These are phyloP conservation scores for Aptenodytes patagonicus DNA, from an alignment of 2,113 vertebrate species.

Conservation along the genomic window DNA sequence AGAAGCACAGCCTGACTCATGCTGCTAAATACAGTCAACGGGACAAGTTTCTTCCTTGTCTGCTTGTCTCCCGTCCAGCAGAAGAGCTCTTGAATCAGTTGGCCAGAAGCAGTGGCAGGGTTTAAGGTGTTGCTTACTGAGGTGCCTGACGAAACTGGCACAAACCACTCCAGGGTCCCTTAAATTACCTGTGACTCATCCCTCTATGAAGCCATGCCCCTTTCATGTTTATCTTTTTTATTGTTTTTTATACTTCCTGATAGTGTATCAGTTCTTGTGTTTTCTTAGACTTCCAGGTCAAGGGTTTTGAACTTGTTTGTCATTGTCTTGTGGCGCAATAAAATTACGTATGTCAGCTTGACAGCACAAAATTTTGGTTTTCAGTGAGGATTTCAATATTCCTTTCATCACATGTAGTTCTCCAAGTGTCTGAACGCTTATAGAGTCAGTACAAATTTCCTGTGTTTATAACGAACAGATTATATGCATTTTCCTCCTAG, in stretches of 20 bases:
- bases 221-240: not conserved
- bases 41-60: not conserved
- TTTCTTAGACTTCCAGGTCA: slow-evolving; percentile 29
- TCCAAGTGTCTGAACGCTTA: not conserved
- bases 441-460: not conserved
- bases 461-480: not conserved
- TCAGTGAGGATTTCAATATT: not conserved
- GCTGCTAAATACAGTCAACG: fast-evolving
- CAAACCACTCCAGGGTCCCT: not conserved
- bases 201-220: not conserved
- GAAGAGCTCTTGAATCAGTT: not conserved
- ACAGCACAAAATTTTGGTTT: not conserved
- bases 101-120: not conserved
- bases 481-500: not conserved
- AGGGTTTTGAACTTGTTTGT: not conserved
- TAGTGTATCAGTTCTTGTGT: not conserved
- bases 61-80: not conserved
- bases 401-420: not conserved
- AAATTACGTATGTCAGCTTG: not conserved
- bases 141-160: not conserved
- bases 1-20: not conserved
- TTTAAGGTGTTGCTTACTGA: not conserved
- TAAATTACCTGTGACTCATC: not conserved
- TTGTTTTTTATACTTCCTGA: not conserved
- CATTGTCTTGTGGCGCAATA: not conserved